Evolutionary conservation across 1,140 invertebrate species (phyloP).

Genomic region (Rhagoletis zephyria): DNA sequence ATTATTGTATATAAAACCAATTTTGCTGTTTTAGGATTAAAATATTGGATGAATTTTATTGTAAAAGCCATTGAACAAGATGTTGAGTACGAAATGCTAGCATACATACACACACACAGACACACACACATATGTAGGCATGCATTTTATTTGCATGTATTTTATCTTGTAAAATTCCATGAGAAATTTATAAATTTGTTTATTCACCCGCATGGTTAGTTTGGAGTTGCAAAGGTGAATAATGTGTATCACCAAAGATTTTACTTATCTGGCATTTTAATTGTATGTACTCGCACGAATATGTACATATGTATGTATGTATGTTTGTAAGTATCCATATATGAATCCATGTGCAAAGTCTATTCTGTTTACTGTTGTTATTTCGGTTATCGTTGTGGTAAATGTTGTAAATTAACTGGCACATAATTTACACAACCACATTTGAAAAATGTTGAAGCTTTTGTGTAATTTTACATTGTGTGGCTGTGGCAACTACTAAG

Average conservation of each 20-base stretch:
- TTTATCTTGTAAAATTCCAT: too few species aligned
- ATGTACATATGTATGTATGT: neutral
- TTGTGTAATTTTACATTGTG: neutral
- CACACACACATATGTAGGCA: too few species aligned
- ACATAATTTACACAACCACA: slow-evolving; percentile 34
- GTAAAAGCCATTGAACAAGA: too few species aligned
- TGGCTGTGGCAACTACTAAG: neutral
- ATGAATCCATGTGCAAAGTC: neutral
- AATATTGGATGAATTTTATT: too few species aligned
- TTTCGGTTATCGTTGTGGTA: neutral
- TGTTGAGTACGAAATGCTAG: too few species aligned
- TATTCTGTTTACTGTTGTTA: neutral
- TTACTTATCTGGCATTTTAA: neutral
- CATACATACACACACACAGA: too few species aligned
- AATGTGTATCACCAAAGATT: neutral
- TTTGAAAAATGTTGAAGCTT: neutral
- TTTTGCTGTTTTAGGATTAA: too few species aligned
- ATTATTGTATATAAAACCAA: too few species aligned
- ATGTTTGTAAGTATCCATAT: neutral
- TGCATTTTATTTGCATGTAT: too few species aligned
- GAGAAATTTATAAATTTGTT: too few species aligned
- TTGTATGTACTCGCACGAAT: neutral
- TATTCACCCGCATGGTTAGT: too few species aligned
- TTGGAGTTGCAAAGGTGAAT: too few species aligned
- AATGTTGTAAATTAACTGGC: slow-evolving; percentile 30